Evolutionary conservation across 2,113 vertebrate genomes (phyloP).

Genomic region (Tenebrosternarchus preto): DNA sequence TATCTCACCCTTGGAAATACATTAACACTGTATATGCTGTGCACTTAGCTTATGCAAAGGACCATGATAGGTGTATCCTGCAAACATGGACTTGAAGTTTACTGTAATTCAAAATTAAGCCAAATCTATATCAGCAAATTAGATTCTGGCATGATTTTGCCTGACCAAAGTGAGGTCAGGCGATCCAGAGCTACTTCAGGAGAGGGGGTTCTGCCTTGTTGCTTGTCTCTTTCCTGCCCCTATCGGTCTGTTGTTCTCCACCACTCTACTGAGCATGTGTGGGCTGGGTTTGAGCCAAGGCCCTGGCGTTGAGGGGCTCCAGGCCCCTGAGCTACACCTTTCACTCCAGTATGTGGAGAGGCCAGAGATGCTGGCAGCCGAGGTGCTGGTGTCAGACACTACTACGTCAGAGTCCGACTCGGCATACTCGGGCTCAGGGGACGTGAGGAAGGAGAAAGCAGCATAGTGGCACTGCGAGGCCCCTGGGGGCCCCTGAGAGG

Average conservation of each 20-base stretch:
- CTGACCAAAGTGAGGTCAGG: not conserved
- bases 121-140: not conserved
- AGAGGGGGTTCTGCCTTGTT: constrained; percentile 3
- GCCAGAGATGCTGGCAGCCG: constrained; percentile 40
- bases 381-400: constrained; percentile 8
- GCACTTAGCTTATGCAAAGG: constrained; percentile 9
- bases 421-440: not conserved
- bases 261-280: not conserved
- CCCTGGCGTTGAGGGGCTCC: constrained; percentile 6
- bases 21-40: not conserved
- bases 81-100: not conserved
- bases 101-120: not conserved
- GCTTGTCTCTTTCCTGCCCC: constrained; percentile 11
- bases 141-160: not conserved
- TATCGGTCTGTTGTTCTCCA: constrained; percentile 3
- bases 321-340: not conserved
- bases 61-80: not conserved
- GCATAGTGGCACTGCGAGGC: not conserved
- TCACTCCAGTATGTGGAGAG: constrained; percentile 20
- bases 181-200: constrained; percentile 6
- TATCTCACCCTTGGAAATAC: constrained; percentile 2
- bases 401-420: constrained; percentile 32
- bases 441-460: constrained; percentile 46
- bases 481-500: not conserved
- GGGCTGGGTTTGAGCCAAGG: constrained; percentile 44